A percentile compares a stretch with the other conserved stretches of the same genome.
Conservation (phyloP, 2,797 vertebrate species). For the Chrosomus eos region DNA sequence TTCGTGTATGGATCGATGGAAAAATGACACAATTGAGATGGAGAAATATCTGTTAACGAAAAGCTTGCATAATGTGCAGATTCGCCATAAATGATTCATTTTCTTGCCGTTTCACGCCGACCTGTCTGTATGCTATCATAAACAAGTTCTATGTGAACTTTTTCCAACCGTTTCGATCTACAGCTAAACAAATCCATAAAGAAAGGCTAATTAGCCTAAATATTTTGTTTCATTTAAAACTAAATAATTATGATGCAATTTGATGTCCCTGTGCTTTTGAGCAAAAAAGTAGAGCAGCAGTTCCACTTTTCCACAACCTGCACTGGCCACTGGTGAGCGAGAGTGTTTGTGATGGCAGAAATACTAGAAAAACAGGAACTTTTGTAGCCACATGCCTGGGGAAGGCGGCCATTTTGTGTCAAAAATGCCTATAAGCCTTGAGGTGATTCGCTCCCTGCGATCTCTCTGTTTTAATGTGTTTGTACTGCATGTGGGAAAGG, state of each 20-base stretch:
- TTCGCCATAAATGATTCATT: conserved; percentile 87
- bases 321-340: conserved; percentile 6
- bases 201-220: conserved; percentile 45
- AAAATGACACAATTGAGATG: conserved; percentile 63
- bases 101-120: conserved; percentile 61
- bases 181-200: conserved; percentile 65
- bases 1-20: conserved; percentile 53
- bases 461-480: conserved; percentile 38
- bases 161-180: conserved; percentile 71
- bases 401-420: conserved; percentile 33
- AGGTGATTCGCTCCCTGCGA: conserved; percentile 27
- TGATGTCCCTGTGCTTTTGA: conserved; percentile 83
- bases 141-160: conserved; percentile 85
- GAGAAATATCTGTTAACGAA: conserved; percentile 65
- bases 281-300: conserved; percentile 77
- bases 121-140: conserved; percentile 90
- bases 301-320: conserved; percentile 35
- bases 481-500: conserved; percentile 59
- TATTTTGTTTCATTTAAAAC: conserved; percentile 42
- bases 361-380: conserved; percentile 39
- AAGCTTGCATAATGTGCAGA: conserved; percentile 89
- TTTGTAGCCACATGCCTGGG: conserved; percentile 21
- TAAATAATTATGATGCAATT: conserved; percentile 54
- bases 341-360: conserved; percentile 51
- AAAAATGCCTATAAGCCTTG: conserved; percentile 19